A percentile compares a stretch with the other conserved stretches of the same genome.
Evolutionary conservation across 2,113 vertebrate species (phyloP).

Genomic region (Sylvietta virens): DNA sequence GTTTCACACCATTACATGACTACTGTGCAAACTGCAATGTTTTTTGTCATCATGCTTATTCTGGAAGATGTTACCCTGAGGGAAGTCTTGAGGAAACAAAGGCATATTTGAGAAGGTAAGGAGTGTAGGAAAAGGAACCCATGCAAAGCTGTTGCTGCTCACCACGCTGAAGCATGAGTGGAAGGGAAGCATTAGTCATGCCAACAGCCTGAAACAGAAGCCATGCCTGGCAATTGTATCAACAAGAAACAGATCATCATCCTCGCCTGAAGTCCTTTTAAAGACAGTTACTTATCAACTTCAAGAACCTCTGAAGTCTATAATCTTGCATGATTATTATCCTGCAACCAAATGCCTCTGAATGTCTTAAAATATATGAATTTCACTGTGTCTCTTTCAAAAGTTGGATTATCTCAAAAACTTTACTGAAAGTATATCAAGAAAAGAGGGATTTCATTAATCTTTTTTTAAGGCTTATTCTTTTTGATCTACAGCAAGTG

Average conservation of each 20-base stretch:
- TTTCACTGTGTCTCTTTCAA: background rate
- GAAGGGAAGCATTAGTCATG: background rate
- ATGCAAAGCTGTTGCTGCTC: background rate
- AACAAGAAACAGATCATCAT: constrained; percentile 1
- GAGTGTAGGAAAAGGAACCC: background rate
- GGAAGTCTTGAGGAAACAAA: background rate
- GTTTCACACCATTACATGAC: background rate
- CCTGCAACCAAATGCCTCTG: background rate
- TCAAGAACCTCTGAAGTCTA: constrained; percentile 12
- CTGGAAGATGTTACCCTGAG: background rate
- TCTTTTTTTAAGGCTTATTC: background rate
- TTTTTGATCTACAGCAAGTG: background rate
- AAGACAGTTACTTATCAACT: background rate
- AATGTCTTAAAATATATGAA: background rate
- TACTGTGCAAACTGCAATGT: background rate
- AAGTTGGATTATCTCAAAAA: background rate
- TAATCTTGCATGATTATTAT: background rate
- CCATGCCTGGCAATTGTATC: background rate
- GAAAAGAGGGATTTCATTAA: background rate
- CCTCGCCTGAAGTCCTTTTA: background rate
- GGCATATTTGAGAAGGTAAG: background rate
- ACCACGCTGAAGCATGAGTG: background rate
- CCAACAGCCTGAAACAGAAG: background rate
- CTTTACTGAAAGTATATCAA: background rate
- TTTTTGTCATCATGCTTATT: background rate